Percentiles rank a stretch among this genome's conserved stretches.
Evolutionary conservation across 2,113 vertebrate species (phyloP).

Genomic region (Chinchilla lanigera): DNA sequence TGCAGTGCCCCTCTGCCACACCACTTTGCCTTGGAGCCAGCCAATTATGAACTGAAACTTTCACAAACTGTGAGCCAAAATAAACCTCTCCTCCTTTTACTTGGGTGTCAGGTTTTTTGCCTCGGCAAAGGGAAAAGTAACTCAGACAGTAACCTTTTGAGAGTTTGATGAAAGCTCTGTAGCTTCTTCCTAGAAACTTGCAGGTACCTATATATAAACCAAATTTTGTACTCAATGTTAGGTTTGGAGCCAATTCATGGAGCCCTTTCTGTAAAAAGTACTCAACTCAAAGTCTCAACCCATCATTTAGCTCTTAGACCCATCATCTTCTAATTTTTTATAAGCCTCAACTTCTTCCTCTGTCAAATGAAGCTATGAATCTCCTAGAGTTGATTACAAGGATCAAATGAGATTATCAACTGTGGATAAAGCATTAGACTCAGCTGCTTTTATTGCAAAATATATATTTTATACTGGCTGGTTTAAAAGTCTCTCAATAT

Average conservation of each 20-base stretch:
- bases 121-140: neutral
- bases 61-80: neutral
- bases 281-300: neutral
- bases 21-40: neutral
- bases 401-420: neutral
- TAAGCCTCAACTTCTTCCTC: neutral
- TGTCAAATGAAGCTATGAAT: constrained; percentile 5
- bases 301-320: neutral
- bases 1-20: neutral
- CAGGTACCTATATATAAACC: neutral
- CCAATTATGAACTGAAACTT: neutral
- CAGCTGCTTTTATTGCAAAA: neutral
- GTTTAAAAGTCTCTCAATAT: neutral
- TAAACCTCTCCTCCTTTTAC: neutral
- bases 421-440: neutral
- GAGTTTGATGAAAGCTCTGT: constrained; percentile 15
- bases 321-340: constrained; percentile 11
- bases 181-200: neutral
- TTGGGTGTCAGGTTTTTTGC: neutral
- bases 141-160: neutral
- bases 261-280: neutral
- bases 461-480: neutral
- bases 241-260: neutral
- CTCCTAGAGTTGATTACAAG: constrained; percentile 8
- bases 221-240: constrained; percentile 7